phyloP scores from a whole-genome alignment of 2,888 invertebrate species.

The Drosophila cyrtoloma region DNA sequence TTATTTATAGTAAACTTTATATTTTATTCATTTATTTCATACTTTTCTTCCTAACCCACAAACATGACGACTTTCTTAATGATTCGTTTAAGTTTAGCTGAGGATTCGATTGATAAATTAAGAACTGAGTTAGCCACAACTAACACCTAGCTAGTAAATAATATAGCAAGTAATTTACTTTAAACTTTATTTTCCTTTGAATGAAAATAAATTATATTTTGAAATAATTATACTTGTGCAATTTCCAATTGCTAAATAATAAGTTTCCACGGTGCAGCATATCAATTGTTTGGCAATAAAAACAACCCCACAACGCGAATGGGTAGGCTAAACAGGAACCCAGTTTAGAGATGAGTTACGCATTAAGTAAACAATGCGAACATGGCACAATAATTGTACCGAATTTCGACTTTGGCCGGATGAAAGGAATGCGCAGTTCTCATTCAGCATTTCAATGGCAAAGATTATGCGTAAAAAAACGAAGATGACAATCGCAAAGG shows the following conservation, averaged over 20 bases:
- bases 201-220: too few species aligned
- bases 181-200: background rate
- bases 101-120: background rate
- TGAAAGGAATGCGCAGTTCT: slow-evolving; percentile 63
- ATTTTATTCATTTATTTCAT: background rate
- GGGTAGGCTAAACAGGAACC: slow-evolving; percentile 23
- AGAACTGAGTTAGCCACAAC: background rate
- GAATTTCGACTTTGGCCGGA: slow-evolving; percentile 55
- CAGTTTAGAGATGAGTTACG: slow-evolving; percentile 55
- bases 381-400: slow-evolving; percentile 59
- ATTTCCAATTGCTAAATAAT: background rate
- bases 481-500: slow-evolving; percentile 54
- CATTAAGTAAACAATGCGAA: slow-evolving; percentile 36
- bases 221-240: background rate
- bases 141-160: rapidly evolving
- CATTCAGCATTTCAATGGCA: slow-evolving; percentile 46
- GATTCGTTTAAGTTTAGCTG: background rate
- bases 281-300: slow-evolving; percentile 36
- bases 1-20: background rate
- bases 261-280: slow-evolving; percentile 47
- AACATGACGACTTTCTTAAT: background rate
- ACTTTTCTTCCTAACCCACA: background rate
- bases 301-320: slow-evolving; percentile 60
- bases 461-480: slow-evolving; percentile 58
- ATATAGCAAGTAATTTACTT: background rate